Evolutionary conservation across 2,797 vertebrate species (phyloP), one percentile per base, ranked within the genome.

Genomic region (Pseudotriccus pelzelni): DNA sequence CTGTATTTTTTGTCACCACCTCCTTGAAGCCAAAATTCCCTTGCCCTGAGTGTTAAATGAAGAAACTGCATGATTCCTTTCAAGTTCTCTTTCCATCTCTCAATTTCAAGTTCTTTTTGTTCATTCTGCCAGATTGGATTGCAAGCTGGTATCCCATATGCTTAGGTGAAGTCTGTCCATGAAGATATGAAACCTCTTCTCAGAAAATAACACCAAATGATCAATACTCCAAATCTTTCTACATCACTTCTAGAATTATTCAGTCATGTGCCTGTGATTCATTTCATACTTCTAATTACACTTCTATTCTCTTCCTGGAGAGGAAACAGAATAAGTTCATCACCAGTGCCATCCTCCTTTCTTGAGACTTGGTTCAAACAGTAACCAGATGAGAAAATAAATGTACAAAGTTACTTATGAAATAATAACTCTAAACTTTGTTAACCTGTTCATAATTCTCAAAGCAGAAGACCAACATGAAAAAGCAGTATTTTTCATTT

Each of bases 61-160:
- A 77, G 85, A 85, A 91, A 74, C 12, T 19, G 7, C 10, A 39
- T 78, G 46, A 62, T 84, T 88, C 37, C 39, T 94, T 39, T 52
- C 44, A 75, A 58, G 34, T 34, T 85, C 21, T 87, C 60, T 93
- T 95, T 39, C 60, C 72, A 84, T 68, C 49, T 90, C 60, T 72
- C 37, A 83, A 8, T 75, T 89, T 89, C 56, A 85, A 91, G 64
- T 70, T 88, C 25, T 80, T 90, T 74, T 91, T 52, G 77, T 67
- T 91, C 93, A 52, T 86, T 90, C 76, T 94, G 76, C 49, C 88
- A 95, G 85, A 73, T 56, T 94, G 69, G 49, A 72, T 84, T 70
- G 64, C 88, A 94, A 94, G 77, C 92, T 96, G 92, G 46, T 84
- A 46, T 90, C 50, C 90, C 93, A 94, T 94, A 94, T 93, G 90